phyloP scores from a whole-genome alignment of 2,113 vertebrate species.

The Melozone crissalis region DNA sequence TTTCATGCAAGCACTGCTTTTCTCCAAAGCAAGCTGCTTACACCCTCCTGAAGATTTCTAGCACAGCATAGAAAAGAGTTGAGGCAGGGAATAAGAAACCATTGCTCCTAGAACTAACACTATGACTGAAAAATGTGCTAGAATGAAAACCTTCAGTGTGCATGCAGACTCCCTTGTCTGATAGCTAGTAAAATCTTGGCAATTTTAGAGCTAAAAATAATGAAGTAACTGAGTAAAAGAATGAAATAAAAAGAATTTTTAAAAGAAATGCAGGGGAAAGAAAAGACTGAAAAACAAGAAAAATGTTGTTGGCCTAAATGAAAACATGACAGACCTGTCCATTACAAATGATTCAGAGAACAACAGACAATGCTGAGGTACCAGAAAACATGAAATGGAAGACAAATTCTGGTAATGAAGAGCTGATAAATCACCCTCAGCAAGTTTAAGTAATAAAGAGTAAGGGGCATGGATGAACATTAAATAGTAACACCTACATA shows the following conservation, averaged over 20 bases:
- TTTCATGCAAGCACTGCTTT: background rate
- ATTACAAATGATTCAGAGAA: background rate
- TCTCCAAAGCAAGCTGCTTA: background rate
- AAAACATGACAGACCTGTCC: background rate
- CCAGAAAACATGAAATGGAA: background rate
- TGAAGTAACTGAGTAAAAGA: background rate
- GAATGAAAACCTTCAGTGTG: background rate
- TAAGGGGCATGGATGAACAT: background rate
- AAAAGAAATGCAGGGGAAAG: background rate
- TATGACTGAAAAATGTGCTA: background rate
- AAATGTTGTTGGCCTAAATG: background rate
- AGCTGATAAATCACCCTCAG: background rate
- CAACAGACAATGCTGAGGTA: background rate
- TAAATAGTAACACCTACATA: background rate
- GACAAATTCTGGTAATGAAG: background rate
- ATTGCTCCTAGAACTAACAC: background rate
- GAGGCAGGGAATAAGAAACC: background rate
- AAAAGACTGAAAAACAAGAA: background rate
- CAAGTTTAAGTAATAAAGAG: background rate
- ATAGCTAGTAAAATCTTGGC: background rate
- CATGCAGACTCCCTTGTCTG: background rate
- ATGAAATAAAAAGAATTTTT: background rate
- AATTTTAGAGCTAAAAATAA: background rate
- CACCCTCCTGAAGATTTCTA: background rate
- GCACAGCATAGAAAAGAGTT: accelerated